Base-by-base conservation (phyloP, 2,797 vertebrate species). In the Chloroceryle amazona region DNA sequence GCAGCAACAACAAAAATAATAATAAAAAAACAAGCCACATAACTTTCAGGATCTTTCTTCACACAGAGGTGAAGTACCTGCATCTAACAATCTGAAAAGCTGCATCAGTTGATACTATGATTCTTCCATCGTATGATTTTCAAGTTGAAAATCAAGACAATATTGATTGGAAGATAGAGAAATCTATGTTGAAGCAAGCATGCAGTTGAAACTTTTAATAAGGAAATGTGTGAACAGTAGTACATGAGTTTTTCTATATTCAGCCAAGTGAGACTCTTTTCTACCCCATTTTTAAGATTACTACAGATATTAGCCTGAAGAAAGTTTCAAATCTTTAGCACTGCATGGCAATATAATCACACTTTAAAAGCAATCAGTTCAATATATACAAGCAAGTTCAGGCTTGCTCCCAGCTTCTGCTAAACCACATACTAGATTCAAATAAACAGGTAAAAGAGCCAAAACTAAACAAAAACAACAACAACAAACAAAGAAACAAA, bases 341-440 rank as follows among this genome's bases (percentile, higher is more conserved):
- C 12, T 8, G 16, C 5, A 26, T 16, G 13, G 49, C 18, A 89
- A 81, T 46, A 60, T 46, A 89, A 74, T 23, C 68, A 51, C 19
- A 60, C 39, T 70, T 51, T 17, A 63, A 89, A 63, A 89, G 57
- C 65, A 86, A 70, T 22, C n/a, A 57, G 39, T 66, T 78, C 54
- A 73, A 47, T 58, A 86, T 67, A 63, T 16, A 63, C 8, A 55
- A 80, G 39, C 91, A 96, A 79, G 93, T 54, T 79, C 62, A 91
- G 68, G n/a, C 90, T 68, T 86, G 93, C 17, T 80, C 57, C 11
- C 57, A 76, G 18, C 60, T 79, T 90, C 66, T 72, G n/a, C 61
- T 90, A 82, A 89, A 60, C 21, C 21, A 86, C 55, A 3, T 1
- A 39, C 9, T 51, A 73, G 26, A 73, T n/a, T 12, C 31, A 63